Percentiles rank a stretch among this genome's conserved stretches.
Evolutionary conservation across 2,888 invertebrate species (phyloP).

Genomic region (Dasypogon diadema): DNA sequence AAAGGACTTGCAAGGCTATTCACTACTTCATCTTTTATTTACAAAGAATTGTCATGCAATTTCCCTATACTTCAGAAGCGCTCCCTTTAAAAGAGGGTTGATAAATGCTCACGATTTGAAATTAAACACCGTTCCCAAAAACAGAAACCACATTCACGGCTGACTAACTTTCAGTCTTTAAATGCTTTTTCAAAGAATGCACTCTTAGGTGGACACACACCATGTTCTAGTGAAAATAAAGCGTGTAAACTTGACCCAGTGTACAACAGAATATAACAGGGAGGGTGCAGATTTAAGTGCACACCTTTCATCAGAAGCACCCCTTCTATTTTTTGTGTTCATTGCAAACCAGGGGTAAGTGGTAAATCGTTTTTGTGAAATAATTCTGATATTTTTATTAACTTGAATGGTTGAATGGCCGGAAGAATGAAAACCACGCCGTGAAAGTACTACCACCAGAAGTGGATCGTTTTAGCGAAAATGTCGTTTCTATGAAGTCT

Average conservation of each 20-base stretch:
- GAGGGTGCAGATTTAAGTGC: constrained; percentile 11
- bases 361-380: not conserved
- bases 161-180: not conserved
- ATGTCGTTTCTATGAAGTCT: not conserved
- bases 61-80: too few species aligned
- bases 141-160: constrained; percentile 20
- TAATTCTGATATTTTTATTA: constrained; percentile 11
- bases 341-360: constrained; percentile 4
- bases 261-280: not conserved
- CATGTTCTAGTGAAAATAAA: not conserved
- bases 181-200: not conserved
- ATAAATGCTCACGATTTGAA: not conserved
- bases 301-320: constrained; percentile 13
- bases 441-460: not conserved
- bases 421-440: not conserved
- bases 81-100: not conserved
- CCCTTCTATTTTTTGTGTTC: not conserved
- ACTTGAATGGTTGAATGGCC: not conserved
- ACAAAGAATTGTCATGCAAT: too few species aligned
- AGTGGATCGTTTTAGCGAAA: not conserved
- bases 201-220: not conserved
- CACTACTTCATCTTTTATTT: too few species aligned
- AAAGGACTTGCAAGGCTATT: too few species aligned
- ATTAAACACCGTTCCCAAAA: constrained; percentile 16
- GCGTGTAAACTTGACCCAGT: constrained; percentile 1